A percentile compares a stretch with the other conserved stretches of the same genome.
These are phyloP conservation scores for Poecilia wingei DNA, from an alignment of 2,797 vertebrate species.

Conservation along the genomic window DNA sequence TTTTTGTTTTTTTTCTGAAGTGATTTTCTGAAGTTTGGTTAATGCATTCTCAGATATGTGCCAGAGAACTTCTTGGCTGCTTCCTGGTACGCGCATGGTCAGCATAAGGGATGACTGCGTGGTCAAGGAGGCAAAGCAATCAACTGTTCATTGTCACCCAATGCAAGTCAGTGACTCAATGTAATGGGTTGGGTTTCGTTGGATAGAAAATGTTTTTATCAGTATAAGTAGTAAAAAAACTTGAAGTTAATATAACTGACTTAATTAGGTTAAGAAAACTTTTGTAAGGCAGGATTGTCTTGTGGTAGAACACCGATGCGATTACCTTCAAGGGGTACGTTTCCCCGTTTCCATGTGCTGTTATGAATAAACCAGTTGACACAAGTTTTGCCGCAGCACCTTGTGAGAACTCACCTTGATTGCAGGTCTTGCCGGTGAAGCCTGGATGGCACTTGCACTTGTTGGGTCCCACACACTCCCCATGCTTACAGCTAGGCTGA, in stretches of 20 bases:
- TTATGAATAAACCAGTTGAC: constrained; percentile 5
- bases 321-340: constrained; percentile 9
- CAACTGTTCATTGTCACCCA: neutral
- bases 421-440: constrained; percentile 97
- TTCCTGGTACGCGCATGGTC: neutral
- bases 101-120: neutral
- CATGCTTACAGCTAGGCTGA: constrained; percentile 94
- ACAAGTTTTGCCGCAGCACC: constrained; percentile 3
- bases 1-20: neutral
- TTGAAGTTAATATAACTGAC: neutral
- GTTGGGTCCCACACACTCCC: constrained; percentile 94
- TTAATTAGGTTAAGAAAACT: neutral
- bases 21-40: neutral
- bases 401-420: constrained; percentile 87
- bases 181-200: neutral
- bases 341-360: constrained; percentile 15
- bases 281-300: neutral
- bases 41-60: neutral
- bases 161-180: neutral
- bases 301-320: neutral
- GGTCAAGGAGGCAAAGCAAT: neutral
- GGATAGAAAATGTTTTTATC: neutral
- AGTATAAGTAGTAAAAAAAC: neutral
- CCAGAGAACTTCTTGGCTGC: neutral
- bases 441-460: constrained; percentile 96